Conservation (phyloP, 2,113 vertebrate genomes). For the Prolemur simus region DNA sequence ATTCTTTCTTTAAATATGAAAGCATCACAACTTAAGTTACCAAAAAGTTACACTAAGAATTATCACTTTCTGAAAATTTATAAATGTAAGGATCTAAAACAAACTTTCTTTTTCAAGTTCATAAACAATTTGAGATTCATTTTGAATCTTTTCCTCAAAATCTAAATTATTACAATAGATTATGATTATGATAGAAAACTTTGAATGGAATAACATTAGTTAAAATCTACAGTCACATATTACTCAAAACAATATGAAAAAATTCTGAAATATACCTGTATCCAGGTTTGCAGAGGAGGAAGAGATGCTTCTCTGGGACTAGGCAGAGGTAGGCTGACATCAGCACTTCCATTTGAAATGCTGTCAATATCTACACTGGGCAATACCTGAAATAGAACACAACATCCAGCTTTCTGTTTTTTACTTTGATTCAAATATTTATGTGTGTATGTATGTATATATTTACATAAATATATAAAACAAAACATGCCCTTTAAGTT, state of each 20-base stretch:
- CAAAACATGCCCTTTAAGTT: background rate
- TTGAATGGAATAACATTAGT: background rate
- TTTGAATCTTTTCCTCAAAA: slow-evolving; percentile 17
- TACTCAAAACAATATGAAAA: background rate
- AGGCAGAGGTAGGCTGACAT: background rate
- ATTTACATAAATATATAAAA: background rate
- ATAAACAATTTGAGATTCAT: slow-evolving; percentile 30
- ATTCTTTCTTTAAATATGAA: slow-evolving; percentile 5
- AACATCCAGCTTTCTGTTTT: background rate
- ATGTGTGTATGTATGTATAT: background rate
- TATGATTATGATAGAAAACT: background rate
- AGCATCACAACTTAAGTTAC: background rate
- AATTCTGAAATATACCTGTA: slow-evolving; percentile 83
- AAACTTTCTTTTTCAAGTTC: slow-evolving; percentile 21
- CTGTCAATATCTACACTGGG: slow-evolving; percentile 90
- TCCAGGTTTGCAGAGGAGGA: slow-evolving; percentile 64
- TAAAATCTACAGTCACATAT: background rate
- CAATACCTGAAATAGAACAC: slow-evolving; percentile 83
- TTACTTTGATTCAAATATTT: background rate
- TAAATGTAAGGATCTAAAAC: background rate
- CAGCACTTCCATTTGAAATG: slow-evolving; percentile 74
- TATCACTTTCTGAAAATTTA: slow-evolving; percentile 26
- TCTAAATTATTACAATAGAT: background rate
- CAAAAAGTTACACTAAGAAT: slow-evolving; percentile 2
- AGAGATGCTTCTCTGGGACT: slow-evolving; percentile 44